Evolutionary conservation across 2,113 vertebrate genomes (phyloP).

Genomic region (Glareola pratincola): DNA sequence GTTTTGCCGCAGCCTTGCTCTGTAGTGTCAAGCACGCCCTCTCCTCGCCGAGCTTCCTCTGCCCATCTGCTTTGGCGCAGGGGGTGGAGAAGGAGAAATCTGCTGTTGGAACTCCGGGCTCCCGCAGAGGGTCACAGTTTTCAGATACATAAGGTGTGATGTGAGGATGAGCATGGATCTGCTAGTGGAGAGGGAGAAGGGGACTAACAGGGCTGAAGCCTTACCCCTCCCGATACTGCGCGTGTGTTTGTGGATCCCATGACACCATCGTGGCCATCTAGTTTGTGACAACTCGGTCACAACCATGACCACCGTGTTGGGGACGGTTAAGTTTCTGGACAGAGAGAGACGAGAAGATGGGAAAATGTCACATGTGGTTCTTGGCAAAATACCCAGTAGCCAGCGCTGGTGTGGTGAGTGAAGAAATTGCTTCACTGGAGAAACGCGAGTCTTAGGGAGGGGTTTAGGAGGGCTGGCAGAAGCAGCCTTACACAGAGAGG

Average conservation of each 20-base stretch:
- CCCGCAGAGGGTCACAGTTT: not conserved
- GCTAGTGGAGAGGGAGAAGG: not conserved
- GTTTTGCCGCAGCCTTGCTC: not conserved
- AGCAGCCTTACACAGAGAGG: not conserved
- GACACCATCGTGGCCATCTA: not conserved
- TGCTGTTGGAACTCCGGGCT: not conserved
- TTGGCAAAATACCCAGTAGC: not conserved
- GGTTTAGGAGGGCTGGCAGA: not conserved
- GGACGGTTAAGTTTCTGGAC: not conserved
- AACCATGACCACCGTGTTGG: rapidly evolving
- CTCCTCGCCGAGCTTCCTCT: not conserved
- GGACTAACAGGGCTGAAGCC: not conserved
- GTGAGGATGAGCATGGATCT: not conserved
- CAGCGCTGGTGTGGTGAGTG: not conserved
- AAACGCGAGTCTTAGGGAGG: conserved; percentile 5
- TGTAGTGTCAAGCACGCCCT: not conserved
- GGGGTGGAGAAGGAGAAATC: not conserved
- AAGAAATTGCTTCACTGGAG: conserved; percentile 10
- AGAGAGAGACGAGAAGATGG: not conserved
- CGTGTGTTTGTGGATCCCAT: not conserved
- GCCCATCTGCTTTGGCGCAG: not conserved
- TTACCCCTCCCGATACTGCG: not conserved
- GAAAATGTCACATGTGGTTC: conserved; percentile 19
- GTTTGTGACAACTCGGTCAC: not conserved
- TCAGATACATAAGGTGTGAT: not conserved